Evolutionary conservation across 2,888 invertebrate genomes (phyloP).

Genomic region (Conchocele bisecta): DNA sequence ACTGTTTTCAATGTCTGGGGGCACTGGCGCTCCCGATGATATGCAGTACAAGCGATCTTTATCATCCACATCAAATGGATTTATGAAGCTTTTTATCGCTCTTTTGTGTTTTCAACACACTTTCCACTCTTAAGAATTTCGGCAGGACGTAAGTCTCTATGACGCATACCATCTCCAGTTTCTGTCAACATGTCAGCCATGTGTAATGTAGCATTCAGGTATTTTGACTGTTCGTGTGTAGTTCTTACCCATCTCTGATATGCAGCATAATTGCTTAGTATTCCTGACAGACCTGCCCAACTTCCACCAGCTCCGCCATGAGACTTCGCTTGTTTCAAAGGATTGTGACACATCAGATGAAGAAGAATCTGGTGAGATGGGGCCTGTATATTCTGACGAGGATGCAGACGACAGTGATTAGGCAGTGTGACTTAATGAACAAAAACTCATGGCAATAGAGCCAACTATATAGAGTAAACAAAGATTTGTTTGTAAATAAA

Average conservation of each 20-base stretch:
- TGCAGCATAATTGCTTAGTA: conserved; percentile 37
- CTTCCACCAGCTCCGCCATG: conserved; percentile 35
- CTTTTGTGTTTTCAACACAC: conserved; percentile 15
- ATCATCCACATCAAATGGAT: conserved; percentile 43
- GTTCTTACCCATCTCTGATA: conserved; percentile 56
- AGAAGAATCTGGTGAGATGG: too few species aligned
- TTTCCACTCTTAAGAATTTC: conserved; percentile 46
- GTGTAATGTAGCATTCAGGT: conserved; percentile 21
- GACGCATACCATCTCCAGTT: conserved; percentile 1
- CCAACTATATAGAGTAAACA: too few species aligned
- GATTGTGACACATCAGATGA: too few species aligned
- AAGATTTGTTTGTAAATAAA: too few species aligned
- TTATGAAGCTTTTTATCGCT: conserved; percentile 45
- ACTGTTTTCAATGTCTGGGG: conserved; percentile 5
- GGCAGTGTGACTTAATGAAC: too few species aligned
- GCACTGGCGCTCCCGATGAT: conserved; percentile 36
- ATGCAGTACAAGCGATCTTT: conserved; percentile 33
- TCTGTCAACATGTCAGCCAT: conserved; percentile 48
- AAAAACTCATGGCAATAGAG: too few species aligned
- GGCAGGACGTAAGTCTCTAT: conserved; percentile 45
- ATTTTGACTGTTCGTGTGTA: conserved; percentile 34
- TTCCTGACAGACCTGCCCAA: conserved; percentile 43
- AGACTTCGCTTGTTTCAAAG: conserved; percentile 34
- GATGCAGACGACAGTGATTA: too few species aligned
- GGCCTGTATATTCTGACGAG: too few species aligned